Evolutionary conservation across 1,140 invertebrate species (phyloP), one percentile per base, ranked within the genome.

Genomic region (Drosophila teissieri): DNA sequence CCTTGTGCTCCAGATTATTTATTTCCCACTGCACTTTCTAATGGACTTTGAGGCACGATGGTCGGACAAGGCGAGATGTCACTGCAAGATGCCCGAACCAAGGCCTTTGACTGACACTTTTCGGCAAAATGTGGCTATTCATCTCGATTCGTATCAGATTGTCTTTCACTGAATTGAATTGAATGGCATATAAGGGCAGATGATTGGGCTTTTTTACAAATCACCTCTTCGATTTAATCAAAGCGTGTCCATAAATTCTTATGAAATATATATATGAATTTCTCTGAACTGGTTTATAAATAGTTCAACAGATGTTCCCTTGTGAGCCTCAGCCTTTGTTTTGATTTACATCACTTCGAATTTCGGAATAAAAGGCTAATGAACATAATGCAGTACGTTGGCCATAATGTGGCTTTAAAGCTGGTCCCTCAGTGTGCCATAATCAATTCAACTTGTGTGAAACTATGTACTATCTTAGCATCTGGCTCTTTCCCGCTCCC

Each of bases 21-120:
- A 70, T 70, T 57, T 70, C 24, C 51, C 19, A 45, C 51, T 40
- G 67, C 67, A 57, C 36, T 70, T 55, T 40, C 27, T 70, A 70
- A 70, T 70, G 65, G 64, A 36, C 65, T 36, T 36, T 17, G 39
- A 39, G 46, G 19, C 17, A n/a, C 39, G 48, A 34, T 45, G 27
- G 17, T 63, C 49, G 54, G 39, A 36, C 60, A 63, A 17, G 39
- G 31, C 24, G 12, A 37, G 34, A 54, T 69, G 49, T 54, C 64
- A 70, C 67, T 48, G 63, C 63, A 34, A 62, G 44, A 49, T 65
- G 24, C n/a, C 22, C n/a, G 42, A 54, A 48, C 24, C 40, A 53
- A 45, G 51, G 40, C 62, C 39, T 22, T 34, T 39, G 61, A 53
- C 7, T 51, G 60, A 37, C 48, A 31, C 31, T 53, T 45, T 42